These are phyloP conservation scores for Arctopsyche grandis DNA, from an alignment of 1,140 invertebrate species.

Conservation along the genomic window DNA sequence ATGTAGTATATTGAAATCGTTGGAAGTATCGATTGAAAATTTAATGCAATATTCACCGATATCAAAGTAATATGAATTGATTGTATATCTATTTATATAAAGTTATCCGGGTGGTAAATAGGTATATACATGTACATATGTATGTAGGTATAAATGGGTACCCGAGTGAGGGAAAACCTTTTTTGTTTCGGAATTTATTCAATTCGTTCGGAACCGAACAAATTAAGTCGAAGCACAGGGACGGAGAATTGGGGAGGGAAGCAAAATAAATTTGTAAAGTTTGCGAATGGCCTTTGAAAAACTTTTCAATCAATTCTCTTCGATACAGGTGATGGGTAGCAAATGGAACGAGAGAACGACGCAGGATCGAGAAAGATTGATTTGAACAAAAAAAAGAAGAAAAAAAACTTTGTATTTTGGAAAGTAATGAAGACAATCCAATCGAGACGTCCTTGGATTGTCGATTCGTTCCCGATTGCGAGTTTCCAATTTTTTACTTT, in stretches of 20 bases:
- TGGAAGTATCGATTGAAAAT: too few species aligned
- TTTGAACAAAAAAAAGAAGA: background rate
- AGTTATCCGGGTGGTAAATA: background rate
- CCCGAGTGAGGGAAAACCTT: background rate
- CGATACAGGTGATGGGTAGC: slow-evolving; percentile 14
- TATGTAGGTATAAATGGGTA: too few species aligned
- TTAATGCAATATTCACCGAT: too few species aligned
- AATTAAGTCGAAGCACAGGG: slow-evolving; percentile 38
- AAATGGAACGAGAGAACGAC: background rate
- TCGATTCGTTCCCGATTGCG: background rate
- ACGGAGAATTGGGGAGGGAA: too few species aligned
- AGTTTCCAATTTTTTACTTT: background rate
- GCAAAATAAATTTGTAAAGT: slow-evolving; percentile 40
- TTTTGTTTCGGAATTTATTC: slow-evolving; percentile 35
- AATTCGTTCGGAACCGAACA: slow-evolving; percentile 23
- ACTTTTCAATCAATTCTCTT: slow-evolving; percentile 39
- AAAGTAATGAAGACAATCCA: slow-evolving; percentile 11
- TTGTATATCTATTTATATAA: background rate
- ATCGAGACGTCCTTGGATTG: slow-evolving; percentile 11
- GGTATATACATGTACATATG: too few species aligned
- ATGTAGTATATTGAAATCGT: too few species aligned
- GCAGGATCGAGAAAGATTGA: background rate
- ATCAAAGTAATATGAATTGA: too few species aligned
- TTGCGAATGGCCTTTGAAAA: slow-evolving; percentile 37
- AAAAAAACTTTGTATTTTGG: slow-evolving; percentile 11